Evolutionary conservation across 2,888 invertebrate species (phyloP).

Genomic region (Chrysolina americana): DNA sequence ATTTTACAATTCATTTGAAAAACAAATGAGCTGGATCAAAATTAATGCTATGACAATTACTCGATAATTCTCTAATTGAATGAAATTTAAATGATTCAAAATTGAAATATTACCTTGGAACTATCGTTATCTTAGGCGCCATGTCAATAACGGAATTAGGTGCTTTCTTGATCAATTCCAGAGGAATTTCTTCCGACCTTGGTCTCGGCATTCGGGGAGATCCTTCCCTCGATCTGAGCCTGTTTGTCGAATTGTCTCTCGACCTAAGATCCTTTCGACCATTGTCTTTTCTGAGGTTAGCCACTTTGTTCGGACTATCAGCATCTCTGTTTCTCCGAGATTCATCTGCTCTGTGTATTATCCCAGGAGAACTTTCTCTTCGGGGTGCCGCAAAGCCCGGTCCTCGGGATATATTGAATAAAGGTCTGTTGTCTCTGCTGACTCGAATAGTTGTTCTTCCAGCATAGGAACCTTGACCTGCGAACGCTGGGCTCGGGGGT

Average conservation of each 20-base stretch:
- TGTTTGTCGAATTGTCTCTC: slow-evolving; percentile 55
- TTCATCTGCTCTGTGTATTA: slow-evolving; percentile 65
- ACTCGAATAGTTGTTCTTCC: slow-evolving; percentile 62
- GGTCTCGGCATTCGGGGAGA: slow-evolving; percentile 83
- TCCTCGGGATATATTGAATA: slow-evolving; percentile 65
- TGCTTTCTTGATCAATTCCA: slow-evolving; percentile 82
- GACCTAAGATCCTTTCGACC: slow-evolving; percentile 50
- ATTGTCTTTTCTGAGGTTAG: slow-evolving; percentile 54
- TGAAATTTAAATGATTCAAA: background rate
- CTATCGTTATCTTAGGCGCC: slow-evolving; percentile 65
- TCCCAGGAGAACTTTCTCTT: slow-evolving; percentile 66
- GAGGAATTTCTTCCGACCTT: slow-evolving; percentile 84
- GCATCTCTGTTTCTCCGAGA: slow-evolving; percentile 55
- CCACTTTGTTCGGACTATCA: slow-evolving; percentile 61
- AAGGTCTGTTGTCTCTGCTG: slow-evolving; percentile 64
- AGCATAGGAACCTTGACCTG: slow-evolving; percentile 63
- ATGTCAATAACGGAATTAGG: slow-evolving; percentile 70
- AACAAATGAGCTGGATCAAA: no score
- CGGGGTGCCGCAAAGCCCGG: slow-evolving; percentile 70
- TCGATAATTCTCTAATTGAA: background rate
- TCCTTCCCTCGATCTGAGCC: slow-evolving; percentile 76
- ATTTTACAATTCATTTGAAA: no score
- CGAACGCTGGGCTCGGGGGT: slow-evolving; percentile 70
- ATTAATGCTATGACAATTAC: background rate
- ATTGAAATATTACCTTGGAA: slow-evolving; percentile 63